Conservation (phyloP, 2,797 vertebrate species). For the Pangasius krempfi region DNA sequence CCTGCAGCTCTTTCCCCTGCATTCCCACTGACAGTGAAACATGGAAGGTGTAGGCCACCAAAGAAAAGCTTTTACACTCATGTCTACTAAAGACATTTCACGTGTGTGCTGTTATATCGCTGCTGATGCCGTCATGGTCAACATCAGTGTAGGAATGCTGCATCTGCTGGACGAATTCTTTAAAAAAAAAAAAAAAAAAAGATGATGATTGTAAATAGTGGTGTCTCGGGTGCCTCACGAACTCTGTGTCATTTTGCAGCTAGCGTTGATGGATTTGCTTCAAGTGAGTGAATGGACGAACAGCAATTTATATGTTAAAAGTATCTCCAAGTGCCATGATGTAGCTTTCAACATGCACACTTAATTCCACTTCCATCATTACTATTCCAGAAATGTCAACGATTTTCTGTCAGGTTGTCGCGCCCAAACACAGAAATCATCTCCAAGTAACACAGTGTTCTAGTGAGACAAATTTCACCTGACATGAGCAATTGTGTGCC, state of each 20-base stretch:
- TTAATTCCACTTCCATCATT: slow-evolving; percentile 70
- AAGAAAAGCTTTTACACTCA: slow-evolving; percentile 47
- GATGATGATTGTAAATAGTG: slow-evolving; percentile 60
- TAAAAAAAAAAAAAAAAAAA: slow-evolving; percentile 48
- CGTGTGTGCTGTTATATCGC: slow-evolving; percentile 41
- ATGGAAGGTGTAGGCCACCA: slow-evolving; percentile 50
- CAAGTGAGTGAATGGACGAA: slow-evolving; percentile 60
- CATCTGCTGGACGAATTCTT: slow-evolving; percentile 52
- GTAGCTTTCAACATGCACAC: slow-evolving; percentile 63
- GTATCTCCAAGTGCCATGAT: slow-evolving; percentile 61
- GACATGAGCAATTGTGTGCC: slow-evolving; percentile 67
- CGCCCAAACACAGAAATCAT: slow-evolving; percentile 67
- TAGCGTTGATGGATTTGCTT: slow-evolving; percentile 67
- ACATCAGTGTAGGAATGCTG: slow-evolving; percentile 27
- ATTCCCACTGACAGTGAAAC: slow-evolving; percentile 54
- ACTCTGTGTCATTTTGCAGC: slow-evolving; percentile 48
- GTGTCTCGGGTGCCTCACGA: slow-evolving; percentile 45
- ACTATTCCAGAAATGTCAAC: slow-evolving; percentile 70
- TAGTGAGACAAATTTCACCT: slow-evolving; percentile 70
- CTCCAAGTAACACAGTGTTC: slow-evolving; percentile 70
- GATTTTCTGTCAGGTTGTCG: slow-evolving; percentile 73
- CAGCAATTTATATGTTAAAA: slow-evolving; percentile 71
- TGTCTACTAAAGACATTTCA: slow-evolving; percentile 42
- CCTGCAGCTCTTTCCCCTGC: slow-evolving; percentile 45
- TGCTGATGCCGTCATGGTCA: slow-evolving; percentile 27